These are phyloP conservation scores for Vanessa tameamea DNA, from an alignment of 1,140 invertebrate species.

Conservation along the genomic window DNA sequence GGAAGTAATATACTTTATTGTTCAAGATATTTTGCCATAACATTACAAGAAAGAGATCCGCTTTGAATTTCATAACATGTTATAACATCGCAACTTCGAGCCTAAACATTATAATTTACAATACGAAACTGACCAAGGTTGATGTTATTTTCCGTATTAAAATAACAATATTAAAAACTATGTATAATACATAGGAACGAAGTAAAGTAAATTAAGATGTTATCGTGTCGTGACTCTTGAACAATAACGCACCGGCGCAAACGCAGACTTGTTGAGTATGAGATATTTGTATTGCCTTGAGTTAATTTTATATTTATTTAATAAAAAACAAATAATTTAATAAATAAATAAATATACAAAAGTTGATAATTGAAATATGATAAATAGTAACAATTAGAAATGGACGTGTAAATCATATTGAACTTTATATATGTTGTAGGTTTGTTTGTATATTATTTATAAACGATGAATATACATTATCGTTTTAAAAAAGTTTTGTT, in stretches of 20 bases:
- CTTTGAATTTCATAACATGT: neutral
- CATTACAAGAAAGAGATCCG: neutral
- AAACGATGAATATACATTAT: no score
- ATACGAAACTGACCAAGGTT: slow-evolving; percentile 6
- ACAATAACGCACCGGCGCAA: slow-evolving; percentile 18
- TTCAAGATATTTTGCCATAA: neutral
- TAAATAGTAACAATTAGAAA: no score
- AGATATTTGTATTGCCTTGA: neutral
- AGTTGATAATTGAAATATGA: no score
- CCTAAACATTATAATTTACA: neutral
- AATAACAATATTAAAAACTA: slow-evolving; percentile 46
- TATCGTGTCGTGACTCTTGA: slow-evolving; percentile 49
- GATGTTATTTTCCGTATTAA: slow-evolving; percentile 22
- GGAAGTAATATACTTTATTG: slow-evolving; percentile 1
- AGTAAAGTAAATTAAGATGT: slow-evolving; percentile 66
- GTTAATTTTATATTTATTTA: neutral
- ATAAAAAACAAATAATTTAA: neutral
- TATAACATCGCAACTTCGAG: neutral
- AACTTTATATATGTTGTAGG: no score
- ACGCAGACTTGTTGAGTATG: slow-evolving; percentile 4
- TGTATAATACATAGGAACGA: slow-evolving; percentile 29
- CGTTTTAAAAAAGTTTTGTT: no score
- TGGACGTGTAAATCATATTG: no score
- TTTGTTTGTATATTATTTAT: no score
- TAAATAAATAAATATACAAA: no score